Evolutionary conservation across 2,113 vertebrate genomes (phyloP).

Genomic region (Labeo rohita): DNA sequence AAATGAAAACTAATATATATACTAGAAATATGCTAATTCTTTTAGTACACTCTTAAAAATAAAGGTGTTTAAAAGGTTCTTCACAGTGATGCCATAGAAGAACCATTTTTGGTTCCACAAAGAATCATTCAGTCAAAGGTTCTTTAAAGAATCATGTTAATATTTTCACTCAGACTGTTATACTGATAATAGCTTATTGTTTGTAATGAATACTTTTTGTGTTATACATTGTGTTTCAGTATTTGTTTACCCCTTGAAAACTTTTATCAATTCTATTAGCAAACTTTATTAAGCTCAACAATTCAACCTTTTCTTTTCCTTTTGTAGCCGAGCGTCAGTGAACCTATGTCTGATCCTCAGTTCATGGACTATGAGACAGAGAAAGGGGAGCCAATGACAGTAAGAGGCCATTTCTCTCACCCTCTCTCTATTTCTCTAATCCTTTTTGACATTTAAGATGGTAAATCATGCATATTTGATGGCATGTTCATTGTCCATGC

Average conservation of each 20-base stretch:
- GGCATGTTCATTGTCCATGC: background rate
- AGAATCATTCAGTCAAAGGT: no score
- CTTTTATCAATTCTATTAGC: background rate
- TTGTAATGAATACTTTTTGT: background rate
- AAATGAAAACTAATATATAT: no score
- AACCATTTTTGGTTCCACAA: no score
- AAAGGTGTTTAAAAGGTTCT: no score
- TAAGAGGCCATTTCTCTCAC: conserved; percentile 22
- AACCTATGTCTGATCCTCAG: conserved; percentile 14
- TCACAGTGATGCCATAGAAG: no score
- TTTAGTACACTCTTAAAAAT: no score
- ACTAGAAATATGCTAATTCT: no score
- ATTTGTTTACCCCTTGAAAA: background rate
- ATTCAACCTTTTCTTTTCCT: background rate
- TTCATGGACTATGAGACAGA: conserved; percentile 45
- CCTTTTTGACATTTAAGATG: background rate
- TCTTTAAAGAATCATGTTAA: no score
- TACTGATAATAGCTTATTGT: background rate
- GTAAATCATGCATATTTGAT: conserved; percentile 21
- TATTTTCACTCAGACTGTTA: background rate
- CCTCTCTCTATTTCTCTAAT: background rate
- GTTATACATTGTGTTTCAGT: background rate
- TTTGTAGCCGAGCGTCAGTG: conserved; percentile 10
- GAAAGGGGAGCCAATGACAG: conserved; percentile 26
- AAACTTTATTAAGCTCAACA: background rate